These are phyloP conservation scores for Ichneumon xanthorius DNA, from an alignment of 2,888 invertebrate species.

Conservation along the genomic window DNA sequence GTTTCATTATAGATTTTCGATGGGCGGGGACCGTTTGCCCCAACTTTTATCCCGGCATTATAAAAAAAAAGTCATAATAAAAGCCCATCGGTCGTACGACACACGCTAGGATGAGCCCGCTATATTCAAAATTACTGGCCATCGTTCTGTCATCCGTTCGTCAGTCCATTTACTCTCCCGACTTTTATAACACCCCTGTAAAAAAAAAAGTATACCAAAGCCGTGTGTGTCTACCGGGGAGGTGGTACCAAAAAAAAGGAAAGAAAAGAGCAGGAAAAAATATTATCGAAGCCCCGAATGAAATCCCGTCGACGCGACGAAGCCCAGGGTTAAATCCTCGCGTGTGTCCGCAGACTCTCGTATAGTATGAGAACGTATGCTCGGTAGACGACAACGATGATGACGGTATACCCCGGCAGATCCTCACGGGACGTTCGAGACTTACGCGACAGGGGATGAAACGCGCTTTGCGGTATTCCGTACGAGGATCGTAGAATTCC, in stretches of 20 bases:
- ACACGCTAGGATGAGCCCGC: neutral
- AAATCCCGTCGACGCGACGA: conserved; percentile 22
- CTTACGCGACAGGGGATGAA: conserved; percentile 58
- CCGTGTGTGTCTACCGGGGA: neutral
- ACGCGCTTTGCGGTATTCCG: conserved; percentile 57
- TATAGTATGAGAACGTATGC: conserved; percentile 31
- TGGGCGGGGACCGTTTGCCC: neutral
- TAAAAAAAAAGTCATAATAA: neutral
- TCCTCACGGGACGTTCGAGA: conserved; percentile 39
- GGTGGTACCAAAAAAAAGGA: neutral
- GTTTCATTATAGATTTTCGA: neutral
- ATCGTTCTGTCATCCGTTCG: conserved; percentile 33
- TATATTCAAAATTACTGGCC: conserved; percentile 16
- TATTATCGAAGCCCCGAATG: conserved; percentile 1
- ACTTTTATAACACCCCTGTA: neutral
- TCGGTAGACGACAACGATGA: conserved; percentile 29
- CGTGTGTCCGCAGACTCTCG: conserved; percentile 24
- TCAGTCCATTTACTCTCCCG: conserved; percentile 9
- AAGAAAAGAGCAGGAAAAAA: neutral
- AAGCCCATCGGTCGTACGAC: neutral
- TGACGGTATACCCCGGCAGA: conserved; percentile 18
- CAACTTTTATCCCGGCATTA: neutral
- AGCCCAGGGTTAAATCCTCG: conserved; percentile 30
- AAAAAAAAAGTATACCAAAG: neutral
- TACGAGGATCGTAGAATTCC: conserved; percentile 45